Conservation (phyloP, 2,113 vertebrate species). For the Elephas maximus region DNA sequence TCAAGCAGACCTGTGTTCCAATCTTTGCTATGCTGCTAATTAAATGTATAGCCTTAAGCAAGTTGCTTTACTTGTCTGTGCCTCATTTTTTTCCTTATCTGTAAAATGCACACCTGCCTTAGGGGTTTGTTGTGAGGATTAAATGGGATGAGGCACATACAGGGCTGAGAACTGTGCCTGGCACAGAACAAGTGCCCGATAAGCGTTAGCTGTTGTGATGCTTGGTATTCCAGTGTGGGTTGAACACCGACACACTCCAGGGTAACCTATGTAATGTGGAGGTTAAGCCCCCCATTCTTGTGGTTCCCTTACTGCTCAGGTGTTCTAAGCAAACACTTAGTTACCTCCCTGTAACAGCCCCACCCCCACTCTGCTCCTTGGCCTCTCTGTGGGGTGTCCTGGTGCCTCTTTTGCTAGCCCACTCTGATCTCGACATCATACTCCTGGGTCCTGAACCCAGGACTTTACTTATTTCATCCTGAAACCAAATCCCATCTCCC, state of each 20-base stretch:
- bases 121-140: not conserved
- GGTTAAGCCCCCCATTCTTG: not conserved
- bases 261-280: not conserved
- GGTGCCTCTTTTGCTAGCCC: not conserved
- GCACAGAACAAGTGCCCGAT: rapidly evolving
- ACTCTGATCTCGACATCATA: not conserved
- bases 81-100: not conserved
- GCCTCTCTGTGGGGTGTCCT: not conserved
- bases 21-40: no score
- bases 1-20: rapidly evolving
- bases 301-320: not conserved
- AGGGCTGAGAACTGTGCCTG: not conserved
- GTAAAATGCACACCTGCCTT: not conserved
- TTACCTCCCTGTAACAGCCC: not conserved
- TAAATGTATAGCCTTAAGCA: not conserved
- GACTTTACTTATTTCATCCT: not conserved
- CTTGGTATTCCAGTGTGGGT: no score
- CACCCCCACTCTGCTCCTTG: rapidly evolving
- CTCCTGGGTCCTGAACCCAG: not conserved
- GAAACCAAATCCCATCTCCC: not conserved
- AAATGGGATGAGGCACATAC: rapidly evolving
- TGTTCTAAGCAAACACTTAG: not conserved
- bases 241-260: not conserved
- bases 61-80: not conserved
- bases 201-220: rapidly evolving